Evolutionary conservation across 64 coral and sea anemone genomes (phyloP), one percentile per base, ranked within the genome.

Genomic region (Anthopleura sola): DNA sequence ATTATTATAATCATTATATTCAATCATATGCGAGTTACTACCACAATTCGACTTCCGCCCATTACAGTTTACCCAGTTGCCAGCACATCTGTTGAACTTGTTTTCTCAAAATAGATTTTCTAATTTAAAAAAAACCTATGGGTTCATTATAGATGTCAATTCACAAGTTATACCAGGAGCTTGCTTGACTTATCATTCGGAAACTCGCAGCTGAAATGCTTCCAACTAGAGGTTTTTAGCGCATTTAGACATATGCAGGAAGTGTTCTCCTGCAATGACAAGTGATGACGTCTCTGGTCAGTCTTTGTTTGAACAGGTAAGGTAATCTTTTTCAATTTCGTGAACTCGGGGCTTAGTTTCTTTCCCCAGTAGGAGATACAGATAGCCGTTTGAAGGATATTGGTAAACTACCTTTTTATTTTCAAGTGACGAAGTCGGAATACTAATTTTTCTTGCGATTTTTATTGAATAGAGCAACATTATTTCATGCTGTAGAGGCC

Each of bases 101-200:
- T 32, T 71, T 16, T 71, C 66, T 32, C 13, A 29, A 71, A 71
- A 29, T 34, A 15, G 26, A 34, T 32, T 0, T 31, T 71, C 34
- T 71, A 71, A 71, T 34, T 31, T 11, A 11, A 11, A 71, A n/a
- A 71, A 71, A 33, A 33, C 13, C 28, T 71, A 15, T 15, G 31
- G 28, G 31, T 71, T 71, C 66, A 71, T 71, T 71, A 71, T 71
- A 71, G 2, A 71, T 71, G 29, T 34, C 66, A 71, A n/a, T n/a
- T n/a, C n/a, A n/a, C n/a, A n/a, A 12, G 13, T 15, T 71, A 71
- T 34, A 71, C 66, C 66, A 71, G 26, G 34, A 71, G 8, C 66
- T 69, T 32, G 28, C n/a, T 69, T 32, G 24, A 69, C 66, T 71
- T 13, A 34, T 71, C 13, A 0, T 28, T 34, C 3, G 34, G 1